phyloP scores from a whole-genome alignment of 2,113 vertebrate species.

The Numida meleagris region DNA sequence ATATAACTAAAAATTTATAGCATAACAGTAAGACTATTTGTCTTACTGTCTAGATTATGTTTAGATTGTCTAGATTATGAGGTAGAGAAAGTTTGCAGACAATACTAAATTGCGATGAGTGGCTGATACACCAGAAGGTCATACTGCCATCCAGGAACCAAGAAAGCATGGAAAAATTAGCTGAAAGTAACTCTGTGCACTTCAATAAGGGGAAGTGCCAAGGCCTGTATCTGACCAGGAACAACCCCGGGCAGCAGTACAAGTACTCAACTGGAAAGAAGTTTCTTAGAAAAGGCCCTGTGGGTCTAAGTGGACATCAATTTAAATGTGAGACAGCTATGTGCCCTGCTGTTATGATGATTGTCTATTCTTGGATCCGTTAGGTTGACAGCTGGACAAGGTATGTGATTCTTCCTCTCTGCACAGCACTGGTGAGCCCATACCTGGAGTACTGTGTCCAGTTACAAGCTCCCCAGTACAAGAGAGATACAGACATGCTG shows the following conservation, averaged over 20 bases:
- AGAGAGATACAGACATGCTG: background rate
- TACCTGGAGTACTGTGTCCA: background rate
- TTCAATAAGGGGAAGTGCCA: background rate
- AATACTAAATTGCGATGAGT: background rate
- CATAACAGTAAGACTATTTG: background rate
- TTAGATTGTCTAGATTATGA: background rate
- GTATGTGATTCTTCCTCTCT: background rate
- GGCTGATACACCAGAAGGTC: background rate
- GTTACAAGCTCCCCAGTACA: background rate
- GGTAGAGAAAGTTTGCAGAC: background rate
- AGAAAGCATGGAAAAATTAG: background rate
- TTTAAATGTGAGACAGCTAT: background rate
- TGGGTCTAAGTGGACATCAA: background rate
- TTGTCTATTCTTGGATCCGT: background rate
- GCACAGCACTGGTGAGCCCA: background rate
- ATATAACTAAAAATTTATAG: background rate
- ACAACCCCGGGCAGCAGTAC: background rate
- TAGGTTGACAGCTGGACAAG: background rate
- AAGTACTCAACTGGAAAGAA: background rate
- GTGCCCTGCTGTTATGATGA: background rate
- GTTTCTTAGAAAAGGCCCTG: background rate
- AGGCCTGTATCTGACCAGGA: background rate
- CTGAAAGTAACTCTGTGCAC: background rate
- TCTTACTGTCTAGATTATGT: no score
- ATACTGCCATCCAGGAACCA: background rate